A percentile compares a stretch with the other conserved stretches of the same genome.
phyloP scores from a whole-genome alignment of 2,113 vertebrate species.

The Podilymbus podiceps region DNA sequence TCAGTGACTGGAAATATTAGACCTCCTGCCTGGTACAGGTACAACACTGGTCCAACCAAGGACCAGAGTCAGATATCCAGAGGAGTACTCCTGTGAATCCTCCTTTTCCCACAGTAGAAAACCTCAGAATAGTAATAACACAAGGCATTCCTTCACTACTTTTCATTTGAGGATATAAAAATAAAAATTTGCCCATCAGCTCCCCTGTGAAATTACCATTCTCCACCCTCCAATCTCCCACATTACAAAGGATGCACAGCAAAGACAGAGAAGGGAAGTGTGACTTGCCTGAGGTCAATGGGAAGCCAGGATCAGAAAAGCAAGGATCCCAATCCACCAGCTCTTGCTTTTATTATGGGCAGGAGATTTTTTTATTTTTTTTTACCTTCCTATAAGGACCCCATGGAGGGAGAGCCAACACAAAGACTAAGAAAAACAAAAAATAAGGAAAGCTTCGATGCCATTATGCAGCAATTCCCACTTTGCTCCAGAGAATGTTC shows the following conservation, averaged over 20 bases:
- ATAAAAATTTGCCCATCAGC: not conserved
- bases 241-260: not conserved
- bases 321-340: not conserved
- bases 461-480: not conserved
- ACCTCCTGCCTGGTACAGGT: not conserved
- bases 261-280: not conserved
- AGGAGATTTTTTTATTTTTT: not conserved
- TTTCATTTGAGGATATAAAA: not conserved
- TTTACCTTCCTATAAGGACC: not conserved
- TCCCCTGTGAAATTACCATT: not conserved
- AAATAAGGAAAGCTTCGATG: not conserved
- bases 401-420: not conserved
- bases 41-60: not conserved
- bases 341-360: not conserved
- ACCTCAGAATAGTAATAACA: not conserved
- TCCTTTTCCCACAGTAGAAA: not conserved
- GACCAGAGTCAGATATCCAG: not conserved
- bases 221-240: not conserved
- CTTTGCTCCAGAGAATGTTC: not conserved
- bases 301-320: not conserved
- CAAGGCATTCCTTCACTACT: not conserved
- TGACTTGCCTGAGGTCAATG: not conserved
- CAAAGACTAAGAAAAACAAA: not conserved
- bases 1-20: not conserved
- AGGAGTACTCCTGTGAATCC: not conserved